Percentiles rank a stretch among this genome's conserved stretches.
phyloP scores from a whole-genome alignment of 2,113 vertebrate genomes.

The Malaclemys terrapin region DNA sequence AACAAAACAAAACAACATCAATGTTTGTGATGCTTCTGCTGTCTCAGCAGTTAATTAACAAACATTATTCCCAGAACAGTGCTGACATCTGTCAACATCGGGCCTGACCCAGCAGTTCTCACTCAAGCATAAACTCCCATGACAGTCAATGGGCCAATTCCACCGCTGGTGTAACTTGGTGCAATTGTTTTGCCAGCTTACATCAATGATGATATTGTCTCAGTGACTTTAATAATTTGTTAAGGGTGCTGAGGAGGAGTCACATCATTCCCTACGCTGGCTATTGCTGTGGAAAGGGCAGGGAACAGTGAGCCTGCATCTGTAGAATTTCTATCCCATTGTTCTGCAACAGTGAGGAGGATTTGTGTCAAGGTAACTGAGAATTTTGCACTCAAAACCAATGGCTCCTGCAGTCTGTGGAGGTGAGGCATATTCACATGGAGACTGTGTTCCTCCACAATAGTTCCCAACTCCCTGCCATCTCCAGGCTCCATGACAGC shows the following conservation, averaged over 20 bases:
- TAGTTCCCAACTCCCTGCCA: neutral
- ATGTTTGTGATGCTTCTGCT: neutral
- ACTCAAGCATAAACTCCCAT: neutral
- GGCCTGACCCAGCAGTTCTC: neutral
- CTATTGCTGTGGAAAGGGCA: neutral
- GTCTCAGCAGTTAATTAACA: neutral
- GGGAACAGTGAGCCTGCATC: neutral
- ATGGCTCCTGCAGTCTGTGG: neutral
- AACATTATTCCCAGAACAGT: neutral
- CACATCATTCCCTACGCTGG: neutral
- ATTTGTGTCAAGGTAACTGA: neutral
- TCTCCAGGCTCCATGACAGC: accelerated
- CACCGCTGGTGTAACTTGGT: neutral
- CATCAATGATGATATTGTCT: neutral
- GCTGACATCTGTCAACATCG: neutral
- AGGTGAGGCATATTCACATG: neutral
- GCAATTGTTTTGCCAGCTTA: neutral
- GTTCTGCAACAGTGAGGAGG: neutral
- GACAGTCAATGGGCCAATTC: neutral
- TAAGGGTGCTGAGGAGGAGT: neutral
- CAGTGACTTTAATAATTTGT: neutral
- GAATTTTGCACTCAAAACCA: neutral
- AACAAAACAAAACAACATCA: neutral
- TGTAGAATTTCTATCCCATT: neutral
- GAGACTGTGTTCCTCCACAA: neutral